A percentile compares a stretch with the other conserved stretches of the same genome.
phyloP scores from a whole-genome alignment of 1,140 invertebrate species.

The Magallana angulata region DNA sequence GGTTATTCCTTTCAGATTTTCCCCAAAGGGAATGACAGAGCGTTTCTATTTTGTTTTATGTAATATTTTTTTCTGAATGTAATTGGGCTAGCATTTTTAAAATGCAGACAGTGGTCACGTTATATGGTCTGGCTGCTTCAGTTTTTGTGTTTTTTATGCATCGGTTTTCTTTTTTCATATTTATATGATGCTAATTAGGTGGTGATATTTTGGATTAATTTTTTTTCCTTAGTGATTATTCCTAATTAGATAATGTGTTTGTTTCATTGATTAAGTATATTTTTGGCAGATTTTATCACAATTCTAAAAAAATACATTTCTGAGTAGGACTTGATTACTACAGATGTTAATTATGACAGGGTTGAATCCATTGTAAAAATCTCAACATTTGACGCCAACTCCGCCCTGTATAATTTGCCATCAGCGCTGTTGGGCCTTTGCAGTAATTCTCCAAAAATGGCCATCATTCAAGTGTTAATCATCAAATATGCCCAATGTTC shows the following conservation, averaged over 20 bases:
- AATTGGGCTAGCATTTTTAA: neutral
- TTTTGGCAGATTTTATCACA: too few species aligned
- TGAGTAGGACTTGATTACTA: too few species aligned
- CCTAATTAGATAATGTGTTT: too few species aligned
- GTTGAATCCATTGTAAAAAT: too few species aligned
- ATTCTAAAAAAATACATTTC: too few species aligned
- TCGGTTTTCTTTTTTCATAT: too few species aligned
- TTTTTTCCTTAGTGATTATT: too few species aligned
- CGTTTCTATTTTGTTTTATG: neutral
- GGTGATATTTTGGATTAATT: too few species aligned
- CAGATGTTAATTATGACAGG: too few species aligned
- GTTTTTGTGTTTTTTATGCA: too few species aligned
- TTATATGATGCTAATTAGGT: too few species aligned
- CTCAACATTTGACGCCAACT: neutral
- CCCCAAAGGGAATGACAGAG: neutral
- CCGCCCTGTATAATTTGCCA: neutral
- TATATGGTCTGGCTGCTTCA: neutral
- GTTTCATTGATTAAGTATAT: too few species aligned
- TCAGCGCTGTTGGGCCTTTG: neutral
- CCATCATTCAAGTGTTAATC: constrained; percentile 13
- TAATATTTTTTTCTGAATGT: neutral
- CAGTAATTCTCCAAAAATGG: neutral
- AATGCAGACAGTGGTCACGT: neutral
- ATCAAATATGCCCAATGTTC: neutral
- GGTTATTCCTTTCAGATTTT: neutral